Percentiles rank a stretch among this genome's conserved stretches.
Evolutionary conservation across 2,888 invertebrate genomes (phyloP).

Genomic region (Xestia rhomboidea): DNA sequence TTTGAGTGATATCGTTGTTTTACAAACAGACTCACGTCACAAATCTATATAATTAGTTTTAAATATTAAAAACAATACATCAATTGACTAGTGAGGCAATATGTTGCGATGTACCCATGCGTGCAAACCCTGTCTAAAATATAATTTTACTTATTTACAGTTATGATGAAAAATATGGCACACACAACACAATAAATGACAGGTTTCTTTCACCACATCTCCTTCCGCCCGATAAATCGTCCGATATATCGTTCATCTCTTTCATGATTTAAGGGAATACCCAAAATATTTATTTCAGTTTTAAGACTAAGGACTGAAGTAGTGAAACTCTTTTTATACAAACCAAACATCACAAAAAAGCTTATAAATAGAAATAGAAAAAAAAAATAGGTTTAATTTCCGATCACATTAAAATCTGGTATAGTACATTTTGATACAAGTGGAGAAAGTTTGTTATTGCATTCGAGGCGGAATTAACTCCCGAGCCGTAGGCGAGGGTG

Average conservation of each 20-base stretch:
- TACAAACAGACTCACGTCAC: constrained; percentile 54
- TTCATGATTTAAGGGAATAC: neutral
- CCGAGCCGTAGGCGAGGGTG: no score
- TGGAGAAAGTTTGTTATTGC: no score
- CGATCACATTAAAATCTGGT: constrained; percentile 25
- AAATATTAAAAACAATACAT: constrained; percentile 70
- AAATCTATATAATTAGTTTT: constrained; percentile 56
- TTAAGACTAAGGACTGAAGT: constrained; percentile 6
- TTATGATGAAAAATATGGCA: constrained; percentile 60
- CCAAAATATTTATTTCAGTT: neutral
- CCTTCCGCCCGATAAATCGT: neutral
- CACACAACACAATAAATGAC: constrained; percentile 49
- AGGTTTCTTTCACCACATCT: constrained; percentile 7
- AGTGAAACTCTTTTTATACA: neutral
- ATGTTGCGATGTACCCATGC: constrained; percentile 63
- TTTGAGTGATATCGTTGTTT: constrained; percentile 60
- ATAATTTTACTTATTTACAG: constrained; percentile 58
- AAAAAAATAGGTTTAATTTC: constrained; percentile 4
- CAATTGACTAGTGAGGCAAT: constrained; percentile 81
- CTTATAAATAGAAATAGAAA: constrained; percentile 18
- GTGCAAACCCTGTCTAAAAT: constrained; percentile 69
- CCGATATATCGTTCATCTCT: neutral
- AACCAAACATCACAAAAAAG: constrained; percentile 21
- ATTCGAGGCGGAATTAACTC: no score
- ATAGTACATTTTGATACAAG: constrained; percentile 1